Base-by-base conservation (phyloP, 2,797 vertebrate genomes). In the Lagocephalus sceleratus region DNA sequence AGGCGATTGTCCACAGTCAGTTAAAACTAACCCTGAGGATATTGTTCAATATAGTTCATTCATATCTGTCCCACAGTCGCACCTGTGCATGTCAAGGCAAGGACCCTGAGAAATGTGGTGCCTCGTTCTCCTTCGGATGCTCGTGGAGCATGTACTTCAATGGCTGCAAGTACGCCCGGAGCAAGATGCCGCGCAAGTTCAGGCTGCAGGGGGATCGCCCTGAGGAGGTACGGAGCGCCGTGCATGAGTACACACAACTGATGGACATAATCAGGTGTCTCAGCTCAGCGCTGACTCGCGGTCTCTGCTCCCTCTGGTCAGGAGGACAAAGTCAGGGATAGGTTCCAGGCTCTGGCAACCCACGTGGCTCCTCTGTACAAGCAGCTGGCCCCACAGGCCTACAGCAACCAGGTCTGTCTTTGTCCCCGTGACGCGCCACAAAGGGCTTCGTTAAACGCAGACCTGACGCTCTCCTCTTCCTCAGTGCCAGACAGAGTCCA, bases 111-210 rank as follows among this genome's bases (percentile, higher is more conserved):
- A 92, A 84, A 59, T 94, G 93, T 1, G 96, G 96, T 1, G 96
- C 96, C 60, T 99, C 96, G 67, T 99, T 98, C 86, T 99, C 96
- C 67, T 99, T 98, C 0, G 96, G 96, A 72, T 99, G 96, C 73
- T 99, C 96, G 43, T 99, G 96, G 96, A 99, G 96, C 78, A 99
- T 99, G 96, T 99, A 98, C 81, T 98, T 99, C 69, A 98, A 99
- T 0, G 96, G 96, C 73, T 99, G 96, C 87, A 99, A 99, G 66
- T 98, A 96, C 1, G 96, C 96, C 22, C 93, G 97, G 45, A 99
- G 97, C 88, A 98, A 98, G 89, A 86, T 81, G 0, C 96, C 97
- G 1, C 94, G 97, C 79, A 99, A 99, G 89, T 99, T 99, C 88
- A 86, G 96, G 66, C 93, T 99, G 35, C 87, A 94, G 41, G 96